These are phyloP conservation scores for Neelides sp. DNA, from an alignment of 1,140 invertebrate species.

Conservation along the genomic window DNA sequence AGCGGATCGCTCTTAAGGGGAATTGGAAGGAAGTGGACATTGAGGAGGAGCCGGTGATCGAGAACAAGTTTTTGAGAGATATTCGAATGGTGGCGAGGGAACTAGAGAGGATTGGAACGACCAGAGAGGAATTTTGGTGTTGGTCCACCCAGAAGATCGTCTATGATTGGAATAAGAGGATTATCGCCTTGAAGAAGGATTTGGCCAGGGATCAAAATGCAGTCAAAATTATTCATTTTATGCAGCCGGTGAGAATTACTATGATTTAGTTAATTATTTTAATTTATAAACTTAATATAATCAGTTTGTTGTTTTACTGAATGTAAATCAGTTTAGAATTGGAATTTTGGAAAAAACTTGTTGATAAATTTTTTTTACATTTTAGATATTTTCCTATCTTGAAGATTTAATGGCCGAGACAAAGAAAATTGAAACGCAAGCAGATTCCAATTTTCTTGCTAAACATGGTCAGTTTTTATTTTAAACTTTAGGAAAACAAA, in stretches of 20 bases:
- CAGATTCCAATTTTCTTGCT: too few relatives aligned
- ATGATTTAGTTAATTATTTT: too few relatives aligned
- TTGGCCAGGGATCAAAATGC: conserved; percentile 9
- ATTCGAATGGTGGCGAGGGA: conserved; percentile 15
- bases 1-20: too few relatives aligned
- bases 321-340: too few relatives aligned
- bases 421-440: not conserved
- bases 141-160: conserved; percentile 16
- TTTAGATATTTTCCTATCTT: conserved; percentile 5
- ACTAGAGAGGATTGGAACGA: conserved; percentile 19
- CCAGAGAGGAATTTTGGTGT: conserved; percentile 23
- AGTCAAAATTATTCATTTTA: conserved; percentile 11
- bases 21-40: too few relatives aligned
- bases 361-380: not conserved
- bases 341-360: not conserved
- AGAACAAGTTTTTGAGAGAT: not conserved
- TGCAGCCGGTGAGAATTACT: conserved; percentile 10
- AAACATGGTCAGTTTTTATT: too few relatives aligned
- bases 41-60: too few relatives aligned
- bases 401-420: not conserved
- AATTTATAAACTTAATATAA: too few relatives aligned
- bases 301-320: too few relatives aligned
- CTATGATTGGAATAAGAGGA: conserved; percentile 17
- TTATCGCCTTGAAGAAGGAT: conserved; percentile 18
- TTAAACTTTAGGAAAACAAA: too few relatives aligned